phyloP scores from a whole-genome alignment of 2,797 vertebrate genomes.

The Sitta carolinensis region DNA sequence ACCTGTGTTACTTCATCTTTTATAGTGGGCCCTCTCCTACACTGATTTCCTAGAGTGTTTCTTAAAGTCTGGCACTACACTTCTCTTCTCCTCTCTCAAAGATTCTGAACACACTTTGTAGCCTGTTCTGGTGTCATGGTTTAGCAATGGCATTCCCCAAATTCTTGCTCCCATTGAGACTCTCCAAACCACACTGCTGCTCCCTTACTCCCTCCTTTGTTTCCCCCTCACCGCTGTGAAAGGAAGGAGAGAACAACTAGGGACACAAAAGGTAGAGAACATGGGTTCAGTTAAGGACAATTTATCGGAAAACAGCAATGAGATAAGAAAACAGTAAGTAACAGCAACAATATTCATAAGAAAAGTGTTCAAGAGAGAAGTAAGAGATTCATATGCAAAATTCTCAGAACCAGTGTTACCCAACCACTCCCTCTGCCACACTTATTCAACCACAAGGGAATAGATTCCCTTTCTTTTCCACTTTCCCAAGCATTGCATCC shows the following conservation, averaged over 20 bases:
- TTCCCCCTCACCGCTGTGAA: rapidly evolving
- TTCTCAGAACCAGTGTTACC: not conserved
- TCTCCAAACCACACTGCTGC: not conserved
- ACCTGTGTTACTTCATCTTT: not conserved
- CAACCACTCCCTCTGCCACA: not conserved
- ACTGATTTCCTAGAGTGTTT: not conserved
- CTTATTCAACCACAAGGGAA: not conserved
- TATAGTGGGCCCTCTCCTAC: not conserved
- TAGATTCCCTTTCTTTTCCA: no score
- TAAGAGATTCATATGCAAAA: not conserved
- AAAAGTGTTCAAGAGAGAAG: not conserved
- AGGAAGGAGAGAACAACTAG: not conserved
- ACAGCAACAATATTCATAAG: not conserved
- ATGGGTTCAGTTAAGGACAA: not conserved
- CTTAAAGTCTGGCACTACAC: not conserved
- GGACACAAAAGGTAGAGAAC: not conserved
- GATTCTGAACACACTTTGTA: not conserved
- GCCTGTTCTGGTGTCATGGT: not conserved
- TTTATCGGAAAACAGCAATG: not conserved
- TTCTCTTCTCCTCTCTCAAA: not conserved
- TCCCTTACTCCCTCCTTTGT: not conserved
- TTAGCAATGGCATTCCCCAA: not conserved
- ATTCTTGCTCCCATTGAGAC: rapidly evolving
- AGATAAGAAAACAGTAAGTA: not conserved
- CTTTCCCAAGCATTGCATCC: not conserved